Conservation (phyloP, 1,140 invertebrate species). For the Ceratosolen solmsi region DNA sequence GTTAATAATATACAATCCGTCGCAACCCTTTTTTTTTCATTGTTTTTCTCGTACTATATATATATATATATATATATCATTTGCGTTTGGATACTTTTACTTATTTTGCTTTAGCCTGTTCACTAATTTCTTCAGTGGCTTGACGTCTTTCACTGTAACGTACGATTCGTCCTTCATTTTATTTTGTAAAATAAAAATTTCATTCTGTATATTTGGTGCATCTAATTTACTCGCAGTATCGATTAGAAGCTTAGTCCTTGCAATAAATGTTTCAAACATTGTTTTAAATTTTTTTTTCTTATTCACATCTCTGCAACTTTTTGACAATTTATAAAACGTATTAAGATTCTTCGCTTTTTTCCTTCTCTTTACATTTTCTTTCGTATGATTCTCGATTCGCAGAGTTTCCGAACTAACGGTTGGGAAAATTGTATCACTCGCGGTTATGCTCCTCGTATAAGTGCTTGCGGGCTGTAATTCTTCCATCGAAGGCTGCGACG, state of each 20-base stretch:
- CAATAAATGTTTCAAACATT: background rate
- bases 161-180: slow-evolving; percentile 39
- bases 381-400: background rate
- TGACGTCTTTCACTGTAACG: background rate
- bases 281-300: background rate
- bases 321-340: too few species aligned
- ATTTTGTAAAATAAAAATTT: slow-evolving; percentile 43
- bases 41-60: background rate
- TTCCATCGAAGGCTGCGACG: too few species aligned
- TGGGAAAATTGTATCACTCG: background rate
- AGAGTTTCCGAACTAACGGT: background rate
- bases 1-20: slow-evolving; percentile 26
- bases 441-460: background rate
- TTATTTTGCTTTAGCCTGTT: background rate
- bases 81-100: background rate
- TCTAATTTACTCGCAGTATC: slow-evolving; percentile 8
- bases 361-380: background rate
- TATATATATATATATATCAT: too few species aligned
- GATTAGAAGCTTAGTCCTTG: background rate
- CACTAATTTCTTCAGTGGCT: slow-evolving; percentile 3
- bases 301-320: too few species aligned
- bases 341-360: too few species aligned
- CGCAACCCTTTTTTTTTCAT: slow-evolving; percentile 11
- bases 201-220: slow-evolving; percentile 2
- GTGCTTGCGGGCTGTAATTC: too few species aligned